A percentile compares a stretch with the other conserved stretches of the same genome.
These are phyloP conservation scores for Aphyosemion australe DNA, from an alignment of 2,113 vertebrate genomes.

Conservation along the genomic window DNA sequence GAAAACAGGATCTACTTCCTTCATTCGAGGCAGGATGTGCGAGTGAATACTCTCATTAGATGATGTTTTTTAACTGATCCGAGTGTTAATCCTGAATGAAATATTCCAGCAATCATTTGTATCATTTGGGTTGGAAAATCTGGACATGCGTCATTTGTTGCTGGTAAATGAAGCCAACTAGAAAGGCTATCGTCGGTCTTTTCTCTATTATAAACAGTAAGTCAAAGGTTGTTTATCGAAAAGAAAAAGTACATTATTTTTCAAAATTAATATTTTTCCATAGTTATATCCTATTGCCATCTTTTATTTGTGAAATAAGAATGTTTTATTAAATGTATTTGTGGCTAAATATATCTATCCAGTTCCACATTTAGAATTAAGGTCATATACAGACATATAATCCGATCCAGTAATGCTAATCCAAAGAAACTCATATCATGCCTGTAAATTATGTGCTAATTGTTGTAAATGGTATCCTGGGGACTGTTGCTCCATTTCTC, in stretches of 20 bases:
- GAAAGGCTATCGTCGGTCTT: not conserved
- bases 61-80: not conserved
- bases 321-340: no score
- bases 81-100: no score
- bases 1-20: constrained; percentile 3
- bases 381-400: not conserved
- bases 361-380: no score
- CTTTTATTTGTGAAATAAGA: no score
- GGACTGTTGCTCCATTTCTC: constrained; percentile 23
- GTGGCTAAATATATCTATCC: no score
- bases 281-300: no score
- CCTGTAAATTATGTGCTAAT: constrained; percentile 11
- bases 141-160: not conserved
- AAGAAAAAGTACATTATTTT: no score
- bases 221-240: no score
- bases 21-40: not conserved
- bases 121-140: constrained; percentile 1
- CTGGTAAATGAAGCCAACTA: not conserved
- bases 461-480: constrained; percentile 21
- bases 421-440: not conserved
- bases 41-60: not conserved
- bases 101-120: not conserved
- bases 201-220: no score
- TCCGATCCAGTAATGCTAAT: not conserved
- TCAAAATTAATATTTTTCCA: no score